Conservation (phyloP, 2,888 invertebrate genomes). For the Zaprionus lineosus region DNA sequence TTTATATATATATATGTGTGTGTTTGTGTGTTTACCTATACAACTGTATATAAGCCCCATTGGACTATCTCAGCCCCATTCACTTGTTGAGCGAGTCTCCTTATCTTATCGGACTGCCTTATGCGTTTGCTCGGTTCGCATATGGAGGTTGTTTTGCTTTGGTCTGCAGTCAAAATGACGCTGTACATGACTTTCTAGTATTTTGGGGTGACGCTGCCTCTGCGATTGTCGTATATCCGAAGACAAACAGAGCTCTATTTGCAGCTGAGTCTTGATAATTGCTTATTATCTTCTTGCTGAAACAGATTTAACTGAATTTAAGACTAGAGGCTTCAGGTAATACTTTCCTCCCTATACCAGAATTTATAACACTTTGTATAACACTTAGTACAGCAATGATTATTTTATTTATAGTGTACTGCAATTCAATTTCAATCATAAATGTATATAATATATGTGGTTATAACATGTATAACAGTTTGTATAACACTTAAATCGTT, state of each 20-base stretch:
- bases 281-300: constrained; percentile 32
- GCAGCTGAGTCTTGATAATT: constrained; percentile 32
- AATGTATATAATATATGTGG: too few relatives aligned
- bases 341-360: too few relatives aligned
- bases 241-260: constrained; percentile 36
- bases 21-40: too few relatives aligned
- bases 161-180: constrained; percentile 4
- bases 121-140: constrained; percentile 57
- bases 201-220: constrained; percentile 8
- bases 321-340: too few relatives aligned
- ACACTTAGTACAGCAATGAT: too few relatives aligned
- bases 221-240: constrained; percentile 27
- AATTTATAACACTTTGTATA: too few relatives aligned
- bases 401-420: too few relatives aligned
- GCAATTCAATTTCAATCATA: too few relatives aligned
- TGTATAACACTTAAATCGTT: too few relatives aligned
- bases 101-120: constrained; percentile 66
- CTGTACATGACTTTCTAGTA: too few relatives aligned
- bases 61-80: constrained; percentile 48
- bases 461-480: not conserved
- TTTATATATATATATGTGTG: not conserved
- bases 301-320: too few relatives aligned
- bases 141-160: constrained; percentile 54
- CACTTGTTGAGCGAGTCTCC: constrained; percentile 69
- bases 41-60: constrained; percentile 2